Evolutionary conservation across 1,140 invertebrate species (phyloP).

Genomic region (Brachionus plicatilis): DNA sequence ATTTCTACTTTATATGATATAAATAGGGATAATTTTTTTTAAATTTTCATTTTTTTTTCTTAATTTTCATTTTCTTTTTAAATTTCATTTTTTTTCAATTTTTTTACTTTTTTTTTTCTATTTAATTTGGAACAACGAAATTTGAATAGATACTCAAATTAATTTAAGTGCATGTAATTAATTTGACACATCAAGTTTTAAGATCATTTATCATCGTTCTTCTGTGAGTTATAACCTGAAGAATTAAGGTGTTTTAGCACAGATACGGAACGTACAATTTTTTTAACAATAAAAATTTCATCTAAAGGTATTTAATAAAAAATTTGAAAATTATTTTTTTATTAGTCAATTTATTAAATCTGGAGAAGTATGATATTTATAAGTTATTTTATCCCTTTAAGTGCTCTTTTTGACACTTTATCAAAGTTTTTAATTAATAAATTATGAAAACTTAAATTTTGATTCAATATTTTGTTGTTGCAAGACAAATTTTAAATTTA

Average conservation of each 20-base stretch:
- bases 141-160: conserved; percentile 32
- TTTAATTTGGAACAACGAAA: neutral
- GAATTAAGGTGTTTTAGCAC: conserved; percentile 11
- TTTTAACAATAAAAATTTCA: neutral
- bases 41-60: neutral
- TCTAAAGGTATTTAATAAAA: neutral
- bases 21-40: neutral
- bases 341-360: no score
- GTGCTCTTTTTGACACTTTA: no score
- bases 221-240: conserved; percentile 27
- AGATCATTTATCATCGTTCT: neutral
- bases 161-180: conserved; percentile 18
- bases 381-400: no score
- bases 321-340: neutral
- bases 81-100: no score
- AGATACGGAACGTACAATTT: conserved; percentile 17
- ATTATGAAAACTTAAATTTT: no score
- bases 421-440: no score
- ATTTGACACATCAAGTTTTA: conserved; percentile 28
- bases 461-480: no score
- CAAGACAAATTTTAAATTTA: no score
- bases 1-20: neutral
- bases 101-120: neutral
- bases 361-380: no score
- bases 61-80: no score